Evolutionary conservation across 2,888 invertebrate species (phyloP), one percentile per base, ranked within the genome.

Genomic region (Campaea margaritaria): DNA sequence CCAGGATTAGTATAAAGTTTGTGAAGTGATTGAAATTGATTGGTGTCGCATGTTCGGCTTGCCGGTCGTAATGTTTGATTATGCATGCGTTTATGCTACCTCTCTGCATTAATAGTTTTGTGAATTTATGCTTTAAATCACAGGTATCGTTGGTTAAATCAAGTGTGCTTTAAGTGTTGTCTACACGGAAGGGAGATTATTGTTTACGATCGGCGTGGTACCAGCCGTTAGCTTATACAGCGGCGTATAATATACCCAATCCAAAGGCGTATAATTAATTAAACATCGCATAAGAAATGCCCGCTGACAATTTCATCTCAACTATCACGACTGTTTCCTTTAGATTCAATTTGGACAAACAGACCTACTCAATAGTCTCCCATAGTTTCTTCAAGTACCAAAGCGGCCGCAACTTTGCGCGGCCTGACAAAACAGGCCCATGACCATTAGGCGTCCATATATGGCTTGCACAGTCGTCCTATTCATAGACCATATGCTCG

Each of bases 401-500:
- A 9, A n/a, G n/a, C n/a, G n/a, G n/a, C 34, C 34, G 11, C 1
- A 36, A n/a, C 10, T 8, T 27, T 13, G 8, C 11, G 12, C 52
- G 53, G 39, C 51, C 43, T 36, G 42, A 47, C 59, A 49, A 60
- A 59, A 57, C 61, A 57, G 36, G 41, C 13, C 38, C 56, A 60
- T 44, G 42, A n/a, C 64, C 62, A 62, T 64, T 68, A n/a, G 58
- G 60, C 58, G 49, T 12, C 75, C 73, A 63, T 74, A 47, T 62
- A 74, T 44, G 79, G 79, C 45, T 43, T 45, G 39, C 63, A 75
- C 79, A 80, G 76, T 76, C 69, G 68, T 44, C 58, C 71, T 72
- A 74, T 77, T 77, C 67, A 76, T 58, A 53, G 68, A 67, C 78
- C 81, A 78, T 72, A 76, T 78, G 76, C 68, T 73, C 55, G 64